Evolutionary conservation across 2,797 vertebrate species (phyloP).

Genomic region (Crossoptilon crossoptilon): DNA sequence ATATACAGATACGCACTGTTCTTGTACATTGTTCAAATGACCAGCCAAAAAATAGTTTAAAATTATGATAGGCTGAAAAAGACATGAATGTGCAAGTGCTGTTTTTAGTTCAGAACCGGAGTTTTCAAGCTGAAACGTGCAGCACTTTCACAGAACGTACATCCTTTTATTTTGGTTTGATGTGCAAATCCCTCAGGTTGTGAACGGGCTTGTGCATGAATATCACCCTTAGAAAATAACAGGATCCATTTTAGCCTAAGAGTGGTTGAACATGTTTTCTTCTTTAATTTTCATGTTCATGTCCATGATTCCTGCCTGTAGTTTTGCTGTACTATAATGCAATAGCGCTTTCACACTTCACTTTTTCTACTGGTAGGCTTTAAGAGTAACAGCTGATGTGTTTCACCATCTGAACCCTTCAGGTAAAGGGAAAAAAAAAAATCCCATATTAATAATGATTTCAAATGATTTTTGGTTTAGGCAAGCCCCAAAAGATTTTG

Average conservation of each 20-base stretch:
- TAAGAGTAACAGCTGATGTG: not conserved
- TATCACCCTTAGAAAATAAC: not conserved
- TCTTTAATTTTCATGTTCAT: not conserved
- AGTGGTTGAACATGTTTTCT: not conserved
- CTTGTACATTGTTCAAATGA: not conserved
- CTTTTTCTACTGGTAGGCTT: not conserved
- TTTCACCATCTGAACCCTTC: not conserved
- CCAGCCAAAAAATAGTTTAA: not conserved
- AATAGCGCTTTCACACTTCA: not conserved
- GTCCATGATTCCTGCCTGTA: not conserved
- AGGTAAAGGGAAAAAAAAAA: not conserved
- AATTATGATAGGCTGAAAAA: not conserved
- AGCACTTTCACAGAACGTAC: not conserved
- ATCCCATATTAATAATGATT: not conserved
- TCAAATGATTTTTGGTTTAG: not conserved
- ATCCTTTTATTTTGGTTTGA: not conserved
- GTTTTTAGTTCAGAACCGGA: not conserved
- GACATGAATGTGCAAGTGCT: not conserved
- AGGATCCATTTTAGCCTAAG: conserved; percentile 14
- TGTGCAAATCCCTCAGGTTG: not conserved
- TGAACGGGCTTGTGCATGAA: not conserved
- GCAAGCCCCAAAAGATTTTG: not conserved
- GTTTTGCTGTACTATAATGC: not conserved
- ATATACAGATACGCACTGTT: not conserved
- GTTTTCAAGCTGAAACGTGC: not conserved